Evolutionary conservation across 1,140 invertebrate genomes (phyloP).

Genomic region (Drosophila ananassae): DNA sequence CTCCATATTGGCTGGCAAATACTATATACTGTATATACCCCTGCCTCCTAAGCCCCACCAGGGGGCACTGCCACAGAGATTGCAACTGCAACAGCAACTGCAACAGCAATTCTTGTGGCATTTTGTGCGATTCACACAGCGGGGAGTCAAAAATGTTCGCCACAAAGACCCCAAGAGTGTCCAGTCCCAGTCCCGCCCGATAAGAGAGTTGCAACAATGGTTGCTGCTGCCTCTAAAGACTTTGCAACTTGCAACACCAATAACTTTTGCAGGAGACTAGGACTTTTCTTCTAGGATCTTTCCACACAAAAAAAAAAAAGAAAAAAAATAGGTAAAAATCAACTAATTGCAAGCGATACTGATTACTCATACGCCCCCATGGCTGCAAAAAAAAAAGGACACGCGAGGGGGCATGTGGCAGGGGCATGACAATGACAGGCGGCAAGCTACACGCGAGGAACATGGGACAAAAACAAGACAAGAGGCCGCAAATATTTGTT

Average conservation of each 20-base stretch:
- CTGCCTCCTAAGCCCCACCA: slow-evolving; percentile 4
- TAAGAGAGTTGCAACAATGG: slow-evolving; percentile 68
- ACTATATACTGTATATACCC: not conserved
- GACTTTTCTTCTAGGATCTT: not conserved
- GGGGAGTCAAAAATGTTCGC: slow-evolving; percentile 64
- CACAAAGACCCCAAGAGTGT: slow-evolving; percentile 47
- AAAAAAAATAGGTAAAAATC: slow-evolving; percentile 22
- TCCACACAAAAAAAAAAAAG: not conserved
- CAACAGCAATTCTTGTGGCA: slow-evolving; percentile 63
- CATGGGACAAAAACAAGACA: slow-evolving; percentile 74
- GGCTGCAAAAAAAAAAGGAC: not conserved
- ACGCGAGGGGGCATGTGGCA: not conserved
- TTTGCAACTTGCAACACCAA: slow-evolving; percentile 29
- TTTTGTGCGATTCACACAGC: slow-evolving; percentile 67
- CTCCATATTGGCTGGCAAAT: slow-evolving; percentile 41
- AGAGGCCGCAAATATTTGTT: slow-evolving; percentile 81
- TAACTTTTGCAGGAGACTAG: slow-evolving; percentile 28
- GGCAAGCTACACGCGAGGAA: slow-evolving; percentile 59
- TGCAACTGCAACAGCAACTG: slow-evolving; percentile 18
- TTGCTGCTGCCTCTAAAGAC: slow-evolving; percentile 1
- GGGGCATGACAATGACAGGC: slow-evolving; percentile 51
- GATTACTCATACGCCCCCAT: slow-evolving; percentile 78
- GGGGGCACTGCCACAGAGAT: slow-evolving; percentile 9
- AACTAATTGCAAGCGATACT: slow-evolving; percentile 68
- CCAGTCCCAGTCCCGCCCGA: slow-evolving; percentile 6